phyloP scores from a whole-genome alignment of 2,113 vertebrate genomes.

The Antigone vipio region DNA sequence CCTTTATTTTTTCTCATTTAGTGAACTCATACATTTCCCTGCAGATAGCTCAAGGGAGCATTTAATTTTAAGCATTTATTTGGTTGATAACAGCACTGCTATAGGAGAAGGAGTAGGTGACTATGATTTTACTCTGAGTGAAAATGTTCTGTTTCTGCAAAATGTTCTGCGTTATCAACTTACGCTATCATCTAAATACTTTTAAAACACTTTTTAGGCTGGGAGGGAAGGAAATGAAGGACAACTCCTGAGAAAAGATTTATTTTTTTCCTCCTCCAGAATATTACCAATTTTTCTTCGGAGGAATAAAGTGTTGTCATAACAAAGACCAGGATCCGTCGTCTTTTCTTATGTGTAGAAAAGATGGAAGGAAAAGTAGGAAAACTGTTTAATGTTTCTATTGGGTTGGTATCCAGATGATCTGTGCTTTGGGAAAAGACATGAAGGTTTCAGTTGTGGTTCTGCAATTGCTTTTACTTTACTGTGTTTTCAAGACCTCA shows the following conservation, averaged over 20 bases:
- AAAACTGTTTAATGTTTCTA: not conserved
- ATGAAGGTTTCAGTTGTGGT: not conserved
- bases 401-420: not conserved
- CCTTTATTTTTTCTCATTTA: not conserved
- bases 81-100: not conserved
- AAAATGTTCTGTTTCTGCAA: slow-evolving; percentile 10
- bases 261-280: not conserved
- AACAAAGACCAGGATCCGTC: not conserved
- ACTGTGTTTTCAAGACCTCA: not conserved
- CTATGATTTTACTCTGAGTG: slow-evolving; percentile 18
- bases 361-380: not conserved
- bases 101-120: not conserved
- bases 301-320: not conserved
- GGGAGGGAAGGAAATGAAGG: not conserved
- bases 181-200: not conserved
- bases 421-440: not conserved
- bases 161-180: not conserved
- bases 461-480: slow-evolving; percentile 26
- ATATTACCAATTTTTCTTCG: not conserved
- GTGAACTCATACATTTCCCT: not conserved
- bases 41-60: not conserved
- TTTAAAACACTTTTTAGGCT: not conserved
- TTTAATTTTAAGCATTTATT: slow-evolving; percentile 51
- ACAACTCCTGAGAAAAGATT: not conserved
- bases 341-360: not conserved